Conservation (phyloP, 1,140 invertebrate genomes). For the Lepidurus couesii region DNA sequence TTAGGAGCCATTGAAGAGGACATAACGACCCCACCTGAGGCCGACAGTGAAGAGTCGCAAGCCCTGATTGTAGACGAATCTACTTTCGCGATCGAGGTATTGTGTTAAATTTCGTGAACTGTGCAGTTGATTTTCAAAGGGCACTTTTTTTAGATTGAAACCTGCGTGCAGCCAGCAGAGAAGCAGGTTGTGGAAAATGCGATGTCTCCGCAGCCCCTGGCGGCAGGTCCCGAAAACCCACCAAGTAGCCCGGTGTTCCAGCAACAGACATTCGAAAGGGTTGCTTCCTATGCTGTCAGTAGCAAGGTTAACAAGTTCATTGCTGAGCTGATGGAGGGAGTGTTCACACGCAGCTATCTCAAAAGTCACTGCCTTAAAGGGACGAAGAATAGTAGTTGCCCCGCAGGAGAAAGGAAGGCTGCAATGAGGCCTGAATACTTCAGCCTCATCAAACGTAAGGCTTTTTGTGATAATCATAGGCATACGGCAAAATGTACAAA, state of each 20-base stretch:
- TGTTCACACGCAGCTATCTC: neutral
- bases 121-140: neutral
- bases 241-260: neutral
- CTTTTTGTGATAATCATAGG: neutral
- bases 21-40: neutral
- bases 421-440: neutral
- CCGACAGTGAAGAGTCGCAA: neutral
- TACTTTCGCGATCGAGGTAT: neutral
- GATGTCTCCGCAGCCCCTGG: neutral
- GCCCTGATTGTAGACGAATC: neutral
- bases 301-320: neutral
- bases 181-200: neutral
- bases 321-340: neutral
- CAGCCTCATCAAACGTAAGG: neutral
- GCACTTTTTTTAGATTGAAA: neutral
- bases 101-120: neutral
- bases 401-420: neutral
- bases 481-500: neutral
- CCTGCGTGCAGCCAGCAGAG: neutral
- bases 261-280: neutral
- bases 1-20: neutral
- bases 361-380: neutral
- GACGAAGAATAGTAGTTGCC: neutral
- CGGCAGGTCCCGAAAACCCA: neutral
- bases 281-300: neutral